A percentile compares a stretch with the other conserved stretches of the same genome.
phyloP scores from a whole-genome alignment of 1,140 invertebrate species.

The Eupristina koningsbergeri region DNA sequence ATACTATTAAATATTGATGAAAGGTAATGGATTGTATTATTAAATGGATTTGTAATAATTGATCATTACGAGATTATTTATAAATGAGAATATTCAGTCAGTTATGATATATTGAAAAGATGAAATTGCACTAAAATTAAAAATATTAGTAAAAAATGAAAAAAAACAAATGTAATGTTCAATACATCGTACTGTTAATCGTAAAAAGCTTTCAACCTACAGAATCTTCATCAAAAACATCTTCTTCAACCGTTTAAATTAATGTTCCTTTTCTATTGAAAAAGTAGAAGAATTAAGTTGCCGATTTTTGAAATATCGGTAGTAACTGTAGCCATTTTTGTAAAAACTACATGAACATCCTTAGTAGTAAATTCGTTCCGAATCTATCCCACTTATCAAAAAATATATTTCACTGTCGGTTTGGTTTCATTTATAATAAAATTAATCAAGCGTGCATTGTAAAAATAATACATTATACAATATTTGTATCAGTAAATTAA shows the following conservation, averaged over 20 bases:
- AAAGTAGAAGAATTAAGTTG: background rate
- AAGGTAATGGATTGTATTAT: background rate
- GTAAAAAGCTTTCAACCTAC: background rate
- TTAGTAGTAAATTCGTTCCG: background rate
- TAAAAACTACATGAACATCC: background rate
- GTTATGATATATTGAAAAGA: background rate
- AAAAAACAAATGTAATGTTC: background rate
- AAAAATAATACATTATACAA: background rate
- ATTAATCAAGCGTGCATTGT: background rate
- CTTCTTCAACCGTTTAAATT: background rate
- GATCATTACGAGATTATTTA: background rate
- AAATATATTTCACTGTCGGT: background rate
- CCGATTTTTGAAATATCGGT: background rate
- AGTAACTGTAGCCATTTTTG: background rate
- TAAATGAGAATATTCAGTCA: background rate
- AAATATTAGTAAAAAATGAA: background rate
- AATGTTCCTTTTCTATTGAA: background rate
- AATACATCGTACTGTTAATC: background rate
- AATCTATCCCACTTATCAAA: background rate
- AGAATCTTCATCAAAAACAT: background rate
- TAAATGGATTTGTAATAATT: background rate
- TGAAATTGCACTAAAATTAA: background rate
- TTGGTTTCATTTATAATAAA: background rate
- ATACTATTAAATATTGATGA: too few species aligned
- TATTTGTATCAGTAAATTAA: background rate